Percentiles rank a stretch among this genome's conserved stretches.
Evolutionary conservation across 1,140 invertebrate species (phyloP).

Genomic region (Philotrypesis tridentata): DNA sequence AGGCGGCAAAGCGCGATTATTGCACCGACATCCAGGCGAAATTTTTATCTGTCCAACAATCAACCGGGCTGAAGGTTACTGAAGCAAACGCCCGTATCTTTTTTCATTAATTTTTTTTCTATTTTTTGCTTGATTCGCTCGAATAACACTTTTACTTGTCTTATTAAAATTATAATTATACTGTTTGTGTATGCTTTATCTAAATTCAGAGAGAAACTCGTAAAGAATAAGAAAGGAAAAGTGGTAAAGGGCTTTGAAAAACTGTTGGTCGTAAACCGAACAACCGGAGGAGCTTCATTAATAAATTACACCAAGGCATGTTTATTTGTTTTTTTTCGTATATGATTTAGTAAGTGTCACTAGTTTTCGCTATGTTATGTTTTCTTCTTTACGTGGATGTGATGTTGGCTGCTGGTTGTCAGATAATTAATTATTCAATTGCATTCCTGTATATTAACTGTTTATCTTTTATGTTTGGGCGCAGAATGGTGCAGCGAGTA

Average conservation of each 20-base stretch:
- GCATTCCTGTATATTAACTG: constrained; percentile 40
- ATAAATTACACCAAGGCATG: constrained; percentile 69
- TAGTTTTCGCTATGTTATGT: constrained; percentile 62
- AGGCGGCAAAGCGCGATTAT: constrained; percentile 50
- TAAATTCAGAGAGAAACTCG: constrained; percentile 28
- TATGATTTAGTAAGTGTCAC: constrained; percentile 63
- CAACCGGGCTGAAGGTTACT: constrained; percentile 58
- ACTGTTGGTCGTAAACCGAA: constrained; percentile 56
- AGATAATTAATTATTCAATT: constrained; percentile 53
- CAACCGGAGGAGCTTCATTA: constrained; percentile 61
- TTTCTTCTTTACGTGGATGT: constrained; percentile 65
- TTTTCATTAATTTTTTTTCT: constrained; percentile 30
- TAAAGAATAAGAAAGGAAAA: constrained; percentile 44
- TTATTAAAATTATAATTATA: constrained; percentile 42
- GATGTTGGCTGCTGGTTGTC: constrained; percentile 69
- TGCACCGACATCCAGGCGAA: constrained; percentile 54
- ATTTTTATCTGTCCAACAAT: constrained; percentile 43
- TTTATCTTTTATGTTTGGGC: constrained; percentile 19
- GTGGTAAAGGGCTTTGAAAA: constrained; percentile 48
- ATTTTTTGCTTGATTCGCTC: constrained; percentile 38
- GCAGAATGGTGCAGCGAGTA: constrained; percentile 58
- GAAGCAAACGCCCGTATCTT: constrained; percentile 39
- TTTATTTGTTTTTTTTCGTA: constrained; percentile 58
- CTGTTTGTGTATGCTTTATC: constrained; percentile 25
- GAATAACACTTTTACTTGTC: constrained; percentile 39